phyloP scores from a whole-genome alignment of 1,140 invertebrate genomes.

The Drosophila azteca region DNA sequence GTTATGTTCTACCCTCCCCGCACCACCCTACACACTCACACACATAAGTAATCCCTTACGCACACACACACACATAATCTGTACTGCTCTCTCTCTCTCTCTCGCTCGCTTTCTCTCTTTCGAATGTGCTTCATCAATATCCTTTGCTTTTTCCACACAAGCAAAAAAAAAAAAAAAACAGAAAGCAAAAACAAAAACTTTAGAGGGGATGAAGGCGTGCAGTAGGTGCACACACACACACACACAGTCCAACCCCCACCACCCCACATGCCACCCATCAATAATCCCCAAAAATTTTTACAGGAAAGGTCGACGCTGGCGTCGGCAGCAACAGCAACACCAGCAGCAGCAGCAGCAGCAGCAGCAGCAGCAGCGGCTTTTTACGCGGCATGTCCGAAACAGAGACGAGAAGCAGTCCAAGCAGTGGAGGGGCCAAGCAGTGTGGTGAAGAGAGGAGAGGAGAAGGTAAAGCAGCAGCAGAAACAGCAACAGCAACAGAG shows the following conservation, averaged over 20 bases:
- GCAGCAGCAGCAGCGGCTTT: constrained; percentile 63
- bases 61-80: constrained; percentile 28
- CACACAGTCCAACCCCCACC: constrained; percentile 1
- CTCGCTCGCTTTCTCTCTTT: constrained; percentile 34
- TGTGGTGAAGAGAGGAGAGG: neutral
- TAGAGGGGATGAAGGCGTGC: neutral
- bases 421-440: no score
- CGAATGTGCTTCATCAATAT: constrained; percentile 83
- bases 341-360: constrained; percentile 60
- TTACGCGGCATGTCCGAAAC: constrained; percentile 65
- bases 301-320: constrained; percentile 60
- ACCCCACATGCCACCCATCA: constrained; percentile 40
- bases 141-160: constrained; percentile 49
- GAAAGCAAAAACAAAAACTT: constrained; percentile 13
- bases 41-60: constrained; percentile 48
- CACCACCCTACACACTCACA: constrained; percentile 20
- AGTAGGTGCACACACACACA: constrained; percentile 26
- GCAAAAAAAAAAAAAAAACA: neutral
- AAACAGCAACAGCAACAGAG: constrained; percentile 21
- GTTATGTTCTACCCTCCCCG: constrained; percentile 54
- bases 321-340: constrained; percentile 48
- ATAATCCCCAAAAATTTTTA: constrained; percentile 73
- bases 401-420: no score
- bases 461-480: constrained; percentile 25
- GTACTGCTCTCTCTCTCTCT: constrained; percentile 31